A percentile compares a stretch with the other conserved stretches of the same genome.
Conservation (phyloP, 2,113 vertebrate genomes). For the Psettodes erumei region DNA sequence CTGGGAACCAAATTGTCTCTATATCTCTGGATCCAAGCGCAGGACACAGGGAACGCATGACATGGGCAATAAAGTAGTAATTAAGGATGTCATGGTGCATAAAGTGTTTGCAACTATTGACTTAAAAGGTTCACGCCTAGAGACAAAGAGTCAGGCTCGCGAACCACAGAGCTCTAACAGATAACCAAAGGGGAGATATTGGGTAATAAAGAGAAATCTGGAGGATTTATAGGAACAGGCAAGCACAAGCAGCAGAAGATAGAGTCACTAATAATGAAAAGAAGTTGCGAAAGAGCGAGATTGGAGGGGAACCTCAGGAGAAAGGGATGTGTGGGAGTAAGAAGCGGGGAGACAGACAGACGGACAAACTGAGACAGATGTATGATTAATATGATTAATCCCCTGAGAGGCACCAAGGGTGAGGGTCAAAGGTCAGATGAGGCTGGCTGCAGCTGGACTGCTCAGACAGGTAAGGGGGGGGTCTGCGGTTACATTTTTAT, state of each 20-base stretch:
- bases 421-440: constrained; percentile 68
- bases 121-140: constrained; percentile 7
- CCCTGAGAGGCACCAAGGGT: constrained; percentile 49
- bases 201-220: constrained; percentile 21
- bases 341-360: constrained; percentile 29
- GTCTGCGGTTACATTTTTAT: constrained; percentile 51
- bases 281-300: constrained; percentile 53
- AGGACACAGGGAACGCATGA: constrained; percentile 26
- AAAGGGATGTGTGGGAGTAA: constrained; percentile 38
- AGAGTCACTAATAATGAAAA: constrained; percentile 22
- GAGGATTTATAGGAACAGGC: constrained; percentile 47
- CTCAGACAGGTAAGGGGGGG: constrained; percentile 40
- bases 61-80: constrained; percentile 15
- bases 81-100: neutral
- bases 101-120: constrained; percentile 17
- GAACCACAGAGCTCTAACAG: constrained; percentile 34
- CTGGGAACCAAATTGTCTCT: constrained; percentile 35
- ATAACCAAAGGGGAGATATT: constrained; percentile 10
- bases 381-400: constrained; percentile 71
- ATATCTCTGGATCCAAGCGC: constrained; percentile 14
- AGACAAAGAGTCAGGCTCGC: constrained; percentile 28
- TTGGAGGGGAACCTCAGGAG: constrained; percentile 25
- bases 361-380: constrained; percentile 54
- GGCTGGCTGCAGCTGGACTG: constrained; percentile 67
- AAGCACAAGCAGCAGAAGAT: constrained; percentile 48